Percentiles rank a stretch among this genome's conserved stretches.
phyloP scores from a whole-genome alignment of 1,140 invertebrate species.

The Eufriesea mexicana region DNA sequence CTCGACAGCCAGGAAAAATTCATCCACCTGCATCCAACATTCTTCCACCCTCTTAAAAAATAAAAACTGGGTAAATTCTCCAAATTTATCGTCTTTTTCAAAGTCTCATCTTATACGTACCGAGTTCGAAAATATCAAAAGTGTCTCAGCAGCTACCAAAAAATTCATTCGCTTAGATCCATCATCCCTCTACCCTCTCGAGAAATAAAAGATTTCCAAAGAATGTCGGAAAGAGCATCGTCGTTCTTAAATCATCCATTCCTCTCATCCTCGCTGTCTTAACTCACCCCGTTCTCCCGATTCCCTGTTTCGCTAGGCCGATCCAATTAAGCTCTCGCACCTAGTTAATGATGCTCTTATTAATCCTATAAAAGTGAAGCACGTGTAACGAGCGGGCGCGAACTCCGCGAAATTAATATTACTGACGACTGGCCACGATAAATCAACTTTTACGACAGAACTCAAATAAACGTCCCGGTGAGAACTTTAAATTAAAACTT shows the following conservation, averaged over 20 bases:
- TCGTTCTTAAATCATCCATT: background rate
- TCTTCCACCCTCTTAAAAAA: no score
- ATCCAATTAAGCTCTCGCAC: slow-evolving; percentile 61
- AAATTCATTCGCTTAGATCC: no score
- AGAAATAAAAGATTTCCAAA: no score
- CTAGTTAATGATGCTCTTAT: slow-evolving; percentile 61
- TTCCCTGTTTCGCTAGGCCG: slow-evolving; percentile 5
- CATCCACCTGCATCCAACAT: no score
- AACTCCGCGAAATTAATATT: slow-evolving; percentile 65
- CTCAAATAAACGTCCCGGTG: slow-evolving; percentile 58
- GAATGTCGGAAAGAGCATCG: no score
- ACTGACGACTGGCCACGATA: slow-evolving; percentile 55
- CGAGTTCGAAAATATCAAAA: no score
- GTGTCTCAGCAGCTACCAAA: no score
- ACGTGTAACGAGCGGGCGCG: slow-evolving; percentile 56
- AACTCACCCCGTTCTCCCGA: background rate
- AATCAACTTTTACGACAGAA: slow-evolving; percentile 69
- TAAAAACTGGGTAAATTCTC: no score
- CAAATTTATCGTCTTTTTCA: no score
- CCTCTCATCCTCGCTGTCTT: background rate
- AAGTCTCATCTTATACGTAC: no score
- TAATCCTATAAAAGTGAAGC: slow-evolving; percentile 63
- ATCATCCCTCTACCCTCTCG: no score
- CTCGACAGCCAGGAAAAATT: no score
- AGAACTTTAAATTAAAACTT: slow-evolving; percentile 66